Conservation (phyloP, 2,797 vertebrate species). For the Crenichthys baileyi region DNA sequence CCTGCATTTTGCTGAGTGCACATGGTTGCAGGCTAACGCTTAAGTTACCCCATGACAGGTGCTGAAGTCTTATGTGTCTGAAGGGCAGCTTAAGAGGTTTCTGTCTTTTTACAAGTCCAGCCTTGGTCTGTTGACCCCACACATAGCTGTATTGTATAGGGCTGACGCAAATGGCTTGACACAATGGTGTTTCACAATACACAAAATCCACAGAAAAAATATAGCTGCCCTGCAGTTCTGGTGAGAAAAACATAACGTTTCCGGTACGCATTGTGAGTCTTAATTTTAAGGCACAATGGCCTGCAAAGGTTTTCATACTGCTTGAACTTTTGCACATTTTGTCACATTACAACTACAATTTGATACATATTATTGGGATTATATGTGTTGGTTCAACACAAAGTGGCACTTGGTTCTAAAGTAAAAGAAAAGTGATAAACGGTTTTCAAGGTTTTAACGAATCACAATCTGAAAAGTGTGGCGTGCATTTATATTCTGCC, state of each 20-base stretch:
- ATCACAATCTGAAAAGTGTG: not conserved
- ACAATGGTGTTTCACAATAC: slow-evolving; percentile 50
- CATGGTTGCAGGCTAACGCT: slow-evolving; percentile 67
- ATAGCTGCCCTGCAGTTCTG: slow-evolving; percentile 29
- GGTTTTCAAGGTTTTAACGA: not conserved
- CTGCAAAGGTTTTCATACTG: not conserved
- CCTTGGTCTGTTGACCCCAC: slow-evolving; percentile 66
- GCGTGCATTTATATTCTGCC: not conserved
- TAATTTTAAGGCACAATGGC: not conserved
- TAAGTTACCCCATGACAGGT: slow-evolving; percentile 75
- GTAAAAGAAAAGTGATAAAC: not conserved
- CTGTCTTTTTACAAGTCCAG: slow-evolving; percentile 66
- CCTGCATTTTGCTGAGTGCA: slow-evolving; percentile 57
- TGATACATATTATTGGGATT: not conserved
- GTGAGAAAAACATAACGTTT: slow-evolving; percentile 25
- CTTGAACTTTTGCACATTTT: not conserved
- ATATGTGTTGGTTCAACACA: not conserved
- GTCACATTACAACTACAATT: too few relatives aligned
- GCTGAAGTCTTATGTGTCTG: slow-evolving; percentile 69
- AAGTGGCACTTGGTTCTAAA: not conserved
- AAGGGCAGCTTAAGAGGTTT: slow-evolving; percentile 69
- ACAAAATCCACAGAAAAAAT: slow-evolving; percentile 40
- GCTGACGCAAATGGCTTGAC: slow-evolving; percentile 64
- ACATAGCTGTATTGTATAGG: slow-evolving; percentile 75
- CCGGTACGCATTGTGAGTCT: slow-evolving; percentile 1